Base-by-base conservation (phyloP, 2,888 invertebrate genomes). In the Penaeus monodon region DNA sequence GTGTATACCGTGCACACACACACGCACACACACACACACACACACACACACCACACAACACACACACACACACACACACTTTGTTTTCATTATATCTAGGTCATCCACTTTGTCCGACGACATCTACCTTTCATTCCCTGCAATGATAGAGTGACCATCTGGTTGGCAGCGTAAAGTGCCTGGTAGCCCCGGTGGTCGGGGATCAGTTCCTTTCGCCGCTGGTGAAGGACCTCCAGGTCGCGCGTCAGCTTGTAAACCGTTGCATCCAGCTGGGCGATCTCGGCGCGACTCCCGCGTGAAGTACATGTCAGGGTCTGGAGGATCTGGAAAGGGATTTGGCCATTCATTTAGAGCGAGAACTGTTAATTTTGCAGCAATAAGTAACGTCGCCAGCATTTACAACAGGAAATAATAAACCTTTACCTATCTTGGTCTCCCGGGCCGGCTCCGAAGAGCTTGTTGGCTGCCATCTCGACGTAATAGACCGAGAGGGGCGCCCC, bases 371-470 rank as follows among this genome's bases (percentile, higher is more conserved):
- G 7, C 38, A n/a, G n/a, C n/a, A n/a, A n/a, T n/a, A n/a, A n/a
- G 57, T 57, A 57, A 57, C 17, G 57, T 57, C 57, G 10, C 2
- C 57, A 57, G 3, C 57, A 57, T 2, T 14, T 2, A 22, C 49
- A 49, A 29, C 27, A 1, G 33, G 6, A n/a, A 65, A 33, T 66
- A 1, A 81, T 10, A 22, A 27, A 17, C 78, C 73, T 78, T n/a
- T n/a, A 88, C 88, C 79, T 8, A 85, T 85, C 97, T n/a, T 97
- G 17, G 94, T 97, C 85, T 97, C 97, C 0, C 95, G 97, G 89
- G 96, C 97, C 10, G 97, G 97, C n/a, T 97, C 97, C 91, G 97
- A 97, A 92, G 96, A 97, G 91, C 94, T 95, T 76, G 63, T 85
- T 85, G 44, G 80, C 88, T 1, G 88, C 88, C 88, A 88, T 88